Evolutionary conservation across 2,113 vertebrate species (phyloP).

Genomic region (Todiramphus saurophagus): DNA sequence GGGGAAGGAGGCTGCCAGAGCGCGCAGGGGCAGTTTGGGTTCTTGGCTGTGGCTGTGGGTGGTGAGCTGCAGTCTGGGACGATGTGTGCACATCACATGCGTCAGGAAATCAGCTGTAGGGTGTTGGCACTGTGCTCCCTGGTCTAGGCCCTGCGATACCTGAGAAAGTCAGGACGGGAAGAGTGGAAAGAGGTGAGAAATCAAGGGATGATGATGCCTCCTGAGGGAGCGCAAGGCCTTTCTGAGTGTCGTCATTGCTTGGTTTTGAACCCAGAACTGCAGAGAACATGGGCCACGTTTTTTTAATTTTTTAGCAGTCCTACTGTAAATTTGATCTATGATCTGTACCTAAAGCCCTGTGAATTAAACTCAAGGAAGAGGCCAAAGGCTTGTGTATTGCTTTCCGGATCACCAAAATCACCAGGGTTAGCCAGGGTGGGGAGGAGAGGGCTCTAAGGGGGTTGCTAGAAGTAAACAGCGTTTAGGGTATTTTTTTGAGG

Average conservation of each 20-base stretch:
- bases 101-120: not conserved
- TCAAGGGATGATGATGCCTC: not conserved
- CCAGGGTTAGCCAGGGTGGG: not conserved
- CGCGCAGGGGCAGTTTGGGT: not conserved
- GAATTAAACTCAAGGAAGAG: not conserved
- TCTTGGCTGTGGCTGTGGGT: not conserved
- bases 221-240: not conserved
- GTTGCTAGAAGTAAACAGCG: not conserved
- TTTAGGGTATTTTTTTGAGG: not conserved
- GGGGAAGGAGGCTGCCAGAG: not conserved
- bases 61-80: not conserved
- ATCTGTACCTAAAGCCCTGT: not conserved
- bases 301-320: not conserved
- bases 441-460: not conserved
- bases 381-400: not conserved
- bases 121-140: not conserved
- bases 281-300: not conserved
- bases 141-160: not conserved
- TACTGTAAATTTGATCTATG: not conserved
- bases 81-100: rapidly evolving
- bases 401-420: not conserved
- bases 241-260: not conserved
- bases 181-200: not conserved
- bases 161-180: not conserved
- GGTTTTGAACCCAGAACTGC: not conserved